These are phyloP conservation scores for Myxocyprinus asiaticus DNA, from an alignment of 2,113 vertebrate species.

Conservation along the genomic window DNA sequence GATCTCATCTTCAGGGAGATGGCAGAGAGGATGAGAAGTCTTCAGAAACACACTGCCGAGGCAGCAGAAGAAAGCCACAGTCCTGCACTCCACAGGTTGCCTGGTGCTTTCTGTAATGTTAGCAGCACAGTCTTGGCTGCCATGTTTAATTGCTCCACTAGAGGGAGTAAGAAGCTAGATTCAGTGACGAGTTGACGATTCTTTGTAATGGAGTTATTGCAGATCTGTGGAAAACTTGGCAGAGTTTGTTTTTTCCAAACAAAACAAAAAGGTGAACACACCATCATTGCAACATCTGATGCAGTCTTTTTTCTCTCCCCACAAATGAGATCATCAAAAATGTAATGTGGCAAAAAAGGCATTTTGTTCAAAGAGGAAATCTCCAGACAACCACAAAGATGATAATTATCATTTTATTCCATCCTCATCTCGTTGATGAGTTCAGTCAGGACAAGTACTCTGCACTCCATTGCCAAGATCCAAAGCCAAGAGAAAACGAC, in stretches of 20 bases:
- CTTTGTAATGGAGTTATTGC: constrained; percentile 76
- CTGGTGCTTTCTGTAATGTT: neutral
- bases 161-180: constrained; percentile 36
- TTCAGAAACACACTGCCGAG: constrained; percentile 79
- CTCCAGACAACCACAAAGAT: constrained; percentile 72
- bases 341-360: constrained; percentile 61
- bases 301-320: constrained; percentile 26
- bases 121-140: too few relatives aligned
- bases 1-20: constrained; percentile 82
- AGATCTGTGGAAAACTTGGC: constrained; percentile 53
- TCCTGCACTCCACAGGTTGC: neutral
- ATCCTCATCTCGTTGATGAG: constrained; percentile 55
- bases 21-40: constrained; percentile 88
- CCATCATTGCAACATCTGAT: constrained; percentile 22
- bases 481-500: constrained; percentile 61
- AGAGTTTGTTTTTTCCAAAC: constrained; percentile 27
- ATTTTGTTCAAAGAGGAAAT: constrained; percentile 64
- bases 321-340: constrained; percentile 24
- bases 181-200: neutral
- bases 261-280: constrained; percentile 43
- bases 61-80: constrained; percentile 72
- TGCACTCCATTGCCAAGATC: constrained; percentile 52
- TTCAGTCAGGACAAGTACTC: constrained; percentile 8
- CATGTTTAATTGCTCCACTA: constrained; percentile 7
- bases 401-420: constrained; percentile 70